Evolutionary conservation across 2,113 vertebrate genomes (phyloP).

Genomic region (Hipposideros armiger): DNA sequence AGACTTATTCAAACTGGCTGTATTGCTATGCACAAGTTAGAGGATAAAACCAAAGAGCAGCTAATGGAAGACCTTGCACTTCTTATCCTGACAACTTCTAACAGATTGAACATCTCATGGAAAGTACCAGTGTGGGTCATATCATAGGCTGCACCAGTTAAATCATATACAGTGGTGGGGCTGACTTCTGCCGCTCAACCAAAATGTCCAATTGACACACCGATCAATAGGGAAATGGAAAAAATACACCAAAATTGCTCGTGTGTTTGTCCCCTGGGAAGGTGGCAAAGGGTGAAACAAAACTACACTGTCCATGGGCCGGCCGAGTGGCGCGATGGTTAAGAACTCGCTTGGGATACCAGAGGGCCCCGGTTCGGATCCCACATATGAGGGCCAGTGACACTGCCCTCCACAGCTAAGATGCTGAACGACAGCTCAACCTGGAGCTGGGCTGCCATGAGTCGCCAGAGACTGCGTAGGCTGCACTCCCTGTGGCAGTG

Average conservation of each 20-base stretch:
- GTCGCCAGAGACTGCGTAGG: no score
- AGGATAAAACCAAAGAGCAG: constrained; percentile 42
- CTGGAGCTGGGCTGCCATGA: no score
- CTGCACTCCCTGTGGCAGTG: no score
- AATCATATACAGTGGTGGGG: neutral
- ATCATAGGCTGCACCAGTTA: neutral
- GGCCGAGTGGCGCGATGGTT: no score
- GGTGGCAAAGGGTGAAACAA: constrained; percentile 23
- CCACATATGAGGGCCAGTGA: no score
- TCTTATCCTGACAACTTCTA: constrained; percentile 27
- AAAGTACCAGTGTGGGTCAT: neutral
- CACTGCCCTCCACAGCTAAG: no score
- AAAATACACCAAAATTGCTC: constrained; percentile 26
- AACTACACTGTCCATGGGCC: neutral
- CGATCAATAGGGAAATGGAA: constrained; percentile 32
- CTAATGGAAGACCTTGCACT: neutral
- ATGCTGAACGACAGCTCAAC: no score
- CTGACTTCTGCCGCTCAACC: constrained; percentile 21
- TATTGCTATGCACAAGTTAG: neutral
- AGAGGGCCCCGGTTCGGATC: no score
- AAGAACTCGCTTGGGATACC: no score
- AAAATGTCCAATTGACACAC: constrained; percentile 31
- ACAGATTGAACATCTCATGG: neutral
- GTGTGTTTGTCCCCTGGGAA: constrained; percentile 15
- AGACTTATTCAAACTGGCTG: constrained; percentile 50